Percentiles rank a stretch among this genome's conserved stretches.
These are phyloP conservation scores for Parapsyche elsis DNA, from an alignment of 1,140 invertebrate species.

Conservation along the genomic window DNA sequence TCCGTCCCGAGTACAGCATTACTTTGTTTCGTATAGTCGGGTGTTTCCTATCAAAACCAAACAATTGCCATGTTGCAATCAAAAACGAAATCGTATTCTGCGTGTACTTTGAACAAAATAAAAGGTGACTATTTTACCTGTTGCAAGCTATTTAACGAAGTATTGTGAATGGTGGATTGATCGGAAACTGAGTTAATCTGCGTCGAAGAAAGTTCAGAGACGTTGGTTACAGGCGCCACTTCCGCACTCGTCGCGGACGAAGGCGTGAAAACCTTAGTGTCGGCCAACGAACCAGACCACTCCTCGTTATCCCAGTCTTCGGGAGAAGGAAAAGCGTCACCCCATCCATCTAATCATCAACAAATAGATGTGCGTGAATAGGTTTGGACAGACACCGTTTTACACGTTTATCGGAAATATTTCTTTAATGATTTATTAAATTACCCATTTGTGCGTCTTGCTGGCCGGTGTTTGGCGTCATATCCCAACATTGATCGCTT, in stretches of 20 bases:
- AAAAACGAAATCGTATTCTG: neutral
- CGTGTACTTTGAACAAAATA: neutral
- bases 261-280: constrained; percentile 94
- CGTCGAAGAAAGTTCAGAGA: constrained; percentile 38
- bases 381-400: neutral
- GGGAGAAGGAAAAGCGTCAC: constrained; percentile 69
- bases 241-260: constrained; percentile 64
- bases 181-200: constrained; percentile 30
- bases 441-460: constrained; percentile 26
- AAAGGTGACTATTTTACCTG: constrained; percentile 1
- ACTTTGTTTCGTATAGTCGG: constrained; percentile 14
- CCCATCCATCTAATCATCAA: constrained; percentile 54
- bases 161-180: constrained; percentile 13
- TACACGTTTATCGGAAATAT: neutral
- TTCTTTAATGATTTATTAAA: neutral
- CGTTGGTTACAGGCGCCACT: constrained; percentile 59
- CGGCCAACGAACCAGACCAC: constrained; percentile 90
- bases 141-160: constrained; percentile 9
- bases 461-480: constrained; percentile 2
- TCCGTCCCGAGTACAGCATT: constrained; percentile 3
- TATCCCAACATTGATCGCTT: constrained; percentile 54
- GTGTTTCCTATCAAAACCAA: neutral
- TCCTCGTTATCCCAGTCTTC: constrained; percentile 97
- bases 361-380: too few species aligned
- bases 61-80: neutral